phyloP scores from a whole-genome alignment of 2,113 vertebrate genomes.

The Apus apus region DNA sequence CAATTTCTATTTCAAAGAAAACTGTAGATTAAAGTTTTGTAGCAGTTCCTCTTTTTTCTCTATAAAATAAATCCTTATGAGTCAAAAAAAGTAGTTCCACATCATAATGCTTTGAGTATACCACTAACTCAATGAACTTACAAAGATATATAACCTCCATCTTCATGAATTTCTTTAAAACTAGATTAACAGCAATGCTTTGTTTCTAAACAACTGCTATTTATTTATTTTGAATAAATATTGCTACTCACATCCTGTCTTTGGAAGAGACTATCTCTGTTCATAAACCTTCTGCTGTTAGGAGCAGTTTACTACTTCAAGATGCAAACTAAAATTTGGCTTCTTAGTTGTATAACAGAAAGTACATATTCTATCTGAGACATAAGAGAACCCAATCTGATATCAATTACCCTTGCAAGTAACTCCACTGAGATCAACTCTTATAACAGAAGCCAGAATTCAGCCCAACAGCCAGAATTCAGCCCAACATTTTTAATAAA shows the following conservation, averaged over 20 bases:
- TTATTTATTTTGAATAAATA: neutral
- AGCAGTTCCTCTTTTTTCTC: neutral
- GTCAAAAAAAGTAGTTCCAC: neutral
- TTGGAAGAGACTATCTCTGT: neutral
- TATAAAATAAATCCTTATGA: neutral
- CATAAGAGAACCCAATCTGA: neutral
- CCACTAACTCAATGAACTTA: neutral
- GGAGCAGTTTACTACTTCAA: constrained; percentile 22
- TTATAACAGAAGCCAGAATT: neutral
- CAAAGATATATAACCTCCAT: neutral
- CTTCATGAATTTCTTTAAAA: neutral
- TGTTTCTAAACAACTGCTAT: constrained; percentile 30
- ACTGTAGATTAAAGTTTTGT: neutral
- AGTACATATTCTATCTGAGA: neutral
- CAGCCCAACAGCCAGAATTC: neutral
- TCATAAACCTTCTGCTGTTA: neutral
- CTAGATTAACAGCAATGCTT: neutral
- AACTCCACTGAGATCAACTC: constrained; percentile 1
- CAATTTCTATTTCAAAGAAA: neutral
- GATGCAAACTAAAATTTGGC: neutral
- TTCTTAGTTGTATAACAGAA: neutral
- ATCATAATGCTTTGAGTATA: neutral
- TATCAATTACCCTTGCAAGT: neutral
- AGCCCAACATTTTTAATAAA: neutral
- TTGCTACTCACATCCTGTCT: constrained; percentile 5